A percentile compares a stretch with the other conserved stretches of the same genome.
phyloP scores from a whole-genome alignment of 1,140 invertebrate species.

The Chrysomallon squamiferum region DNA sequence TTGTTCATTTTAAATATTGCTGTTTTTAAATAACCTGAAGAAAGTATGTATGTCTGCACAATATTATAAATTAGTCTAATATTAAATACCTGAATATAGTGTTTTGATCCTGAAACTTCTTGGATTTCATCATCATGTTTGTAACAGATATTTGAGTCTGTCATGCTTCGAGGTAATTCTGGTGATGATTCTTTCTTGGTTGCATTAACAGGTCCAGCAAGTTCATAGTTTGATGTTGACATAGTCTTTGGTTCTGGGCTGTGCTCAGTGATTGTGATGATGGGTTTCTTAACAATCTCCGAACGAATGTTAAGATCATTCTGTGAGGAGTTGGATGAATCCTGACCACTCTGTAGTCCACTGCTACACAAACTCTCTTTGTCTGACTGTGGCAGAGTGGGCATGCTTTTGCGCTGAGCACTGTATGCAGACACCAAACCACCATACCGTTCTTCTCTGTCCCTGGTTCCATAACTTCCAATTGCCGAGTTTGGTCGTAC shows the following conservation, averaged over 20 bases:
- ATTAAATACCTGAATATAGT: conserved; percentile 88
- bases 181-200: conserved; percentile 17
- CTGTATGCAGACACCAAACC: conserved; percentile 17
- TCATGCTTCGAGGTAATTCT: conserved; percentile 76
- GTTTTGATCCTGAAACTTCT: conserved; percentile 77
- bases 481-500: conserved; percentile 35
- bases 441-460: conserved; percentile 15
- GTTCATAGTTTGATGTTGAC: conserved; percentile 14
- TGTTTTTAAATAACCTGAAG: too few species aligned
- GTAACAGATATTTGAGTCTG: conserved; percentile 94
- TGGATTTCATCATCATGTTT: conserved; percentile 72
- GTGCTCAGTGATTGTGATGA: conserved; percentile 95
- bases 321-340: conserved; percentile 37
- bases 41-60: too few species aligned
- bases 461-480: conserved; percentile 23
- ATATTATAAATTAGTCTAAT: too few species aligned
- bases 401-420: conserved; percentile 37
- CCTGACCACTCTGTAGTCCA: conserved; percentile 42
- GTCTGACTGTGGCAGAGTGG: conserved; percentile 33
- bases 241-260: conserved; percentile 57
- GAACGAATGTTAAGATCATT: conserved; percentile 11
- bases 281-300: conserved; percentile 73
- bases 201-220: background rate
- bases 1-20: too few species aligned
- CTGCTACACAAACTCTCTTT: conserved; percentile 39